Percentiles rank a stretch among this genome's conserved stretches.
Evolutionary conservation across 2,113 vertebrate species (phyloP).

Genomic region (Rutilus rutilus): DNA sequence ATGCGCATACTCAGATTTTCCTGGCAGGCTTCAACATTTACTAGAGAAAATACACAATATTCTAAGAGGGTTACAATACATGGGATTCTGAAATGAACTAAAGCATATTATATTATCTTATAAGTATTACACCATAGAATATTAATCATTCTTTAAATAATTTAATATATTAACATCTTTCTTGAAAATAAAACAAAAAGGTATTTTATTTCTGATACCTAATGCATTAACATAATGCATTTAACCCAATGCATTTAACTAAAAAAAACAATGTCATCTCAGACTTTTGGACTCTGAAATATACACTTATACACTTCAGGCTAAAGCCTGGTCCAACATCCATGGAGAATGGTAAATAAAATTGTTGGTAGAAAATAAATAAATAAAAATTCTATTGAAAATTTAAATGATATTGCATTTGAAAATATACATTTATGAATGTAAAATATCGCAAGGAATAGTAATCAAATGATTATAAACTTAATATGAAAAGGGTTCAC

Average conservation of each 20-base stretch:
- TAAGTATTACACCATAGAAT: no score
- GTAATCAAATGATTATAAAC: neutral
- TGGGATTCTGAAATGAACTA: neutral
- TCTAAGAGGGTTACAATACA: neutral
- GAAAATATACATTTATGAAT: neutral
- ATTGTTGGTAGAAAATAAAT: neutral
- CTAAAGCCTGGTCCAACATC: neutral
- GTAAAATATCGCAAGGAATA: neutral
- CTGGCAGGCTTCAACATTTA: neutral
- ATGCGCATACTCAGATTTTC: slow-evolving; percentile 1
- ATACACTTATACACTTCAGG: neutral
- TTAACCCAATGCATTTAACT: no score
- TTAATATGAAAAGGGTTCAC: neutral
- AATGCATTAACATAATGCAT: no score
- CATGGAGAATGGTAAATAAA: slow-evolving; percentile 42
- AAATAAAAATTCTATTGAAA: no score
- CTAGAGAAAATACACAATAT: neutral
- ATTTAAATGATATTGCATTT: neutral
- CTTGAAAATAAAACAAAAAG: neutral
- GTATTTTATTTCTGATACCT: no score
- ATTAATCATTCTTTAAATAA: neutral
- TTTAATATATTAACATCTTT: neutral
- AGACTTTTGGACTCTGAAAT: neutral
- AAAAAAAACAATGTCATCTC: neutral
- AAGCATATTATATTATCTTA: neutral